Evolutionary conservation across 1,140 invertebrate species (phyloP).

Genomic region (Papilio dardanus): DNA sequence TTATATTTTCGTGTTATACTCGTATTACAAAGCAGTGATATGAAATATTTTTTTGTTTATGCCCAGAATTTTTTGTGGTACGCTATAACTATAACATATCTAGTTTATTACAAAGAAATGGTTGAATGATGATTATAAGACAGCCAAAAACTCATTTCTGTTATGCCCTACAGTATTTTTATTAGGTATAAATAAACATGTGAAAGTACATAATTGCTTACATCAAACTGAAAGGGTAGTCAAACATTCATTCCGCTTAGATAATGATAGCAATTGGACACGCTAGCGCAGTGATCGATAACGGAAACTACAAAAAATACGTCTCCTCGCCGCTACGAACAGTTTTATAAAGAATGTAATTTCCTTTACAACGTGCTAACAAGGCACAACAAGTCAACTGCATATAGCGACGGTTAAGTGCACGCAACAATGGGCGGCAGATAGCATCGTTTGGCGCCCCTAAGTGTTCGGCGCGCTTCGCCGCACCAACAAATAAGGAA

Average conservation of each 20-base stretch:
- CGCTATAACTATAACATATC: no score
- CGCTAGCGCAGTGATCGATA: conserved; percentile 72
- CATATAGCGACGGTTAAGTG: conserved; percentile 73
- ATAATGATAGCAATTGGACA: conserved; percentile 72
- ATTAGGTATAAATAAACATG: not conserved
- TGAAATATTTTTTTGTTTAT: not conserved
- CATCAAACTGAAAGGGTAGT: not conserved
- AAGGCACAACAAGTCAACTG: conserved; percentile 69
- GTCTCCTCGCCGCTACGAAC: conserved; percentile 58
- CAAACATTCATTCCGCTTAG: conserved; percentile 44
- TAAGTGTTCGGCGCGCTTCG: conserved; percentile 44
- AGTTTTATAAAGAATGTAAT: conserved; percentile 76
- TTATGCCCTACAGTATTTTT: no score
- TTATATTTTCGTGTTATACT: not conserved
- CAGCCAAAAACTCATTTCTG: no score
- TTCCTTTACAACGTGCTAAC: conserved; percentile 81
- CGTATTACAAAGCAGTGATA: not conserved
- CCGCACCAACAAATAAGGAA: conserved; percentile 51
- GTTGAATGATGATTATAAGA: no score
- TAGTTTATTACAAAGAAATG: not conserved
- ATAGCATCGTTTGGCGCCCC: conserved; percentile 71
- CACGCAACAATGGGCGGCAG: conserved; percentile 74
- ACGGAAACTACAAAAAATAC: conserved; percentile 55
- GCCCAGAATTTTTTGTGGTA: no score
- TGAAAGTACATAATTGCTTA: not conserved